Conservation (phyloP, 2,113 vertebrate species). For the Hippocampus guttulatus region DNA sequence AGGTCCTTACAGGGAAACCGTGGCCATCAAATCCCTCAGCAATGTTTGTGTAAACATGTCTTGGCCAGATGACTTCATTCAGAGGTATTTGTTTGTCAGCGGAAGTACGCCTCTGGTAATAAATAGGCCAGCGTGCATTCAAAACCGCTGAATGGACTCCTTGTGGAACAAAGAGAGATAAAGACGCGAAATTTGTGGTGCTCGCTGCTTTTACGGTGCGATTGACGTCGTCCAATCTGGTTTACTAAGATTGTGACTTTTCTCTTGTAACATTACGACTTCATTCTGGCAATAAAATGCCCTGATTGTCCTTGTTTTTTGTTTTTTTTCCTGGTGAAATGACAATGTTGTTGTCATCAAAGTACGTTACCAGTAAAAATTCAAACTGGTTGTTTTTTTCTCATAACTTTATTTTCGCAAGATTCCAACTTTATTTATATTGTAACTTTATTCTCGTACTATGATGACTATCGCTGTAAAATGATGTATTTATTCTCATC, state of each 20-base stretch:
- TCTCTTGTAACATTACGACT: not conserved
- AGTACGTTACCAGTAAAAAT: too few relatives aligned
- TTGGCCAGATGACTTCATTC: slow-evolving; percentile 63
- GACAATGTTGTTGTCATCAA: too few relatives aligned
- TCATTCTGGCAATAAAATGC: too few relatives aligned
- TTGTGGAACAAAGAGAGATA: slow-evolving; percentile 9
- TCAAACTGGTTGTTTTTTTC: too few relatives aligned
- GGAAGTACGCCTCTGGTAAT: slow-evolving; percentile 70
- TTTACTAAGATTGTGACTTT: not conserved
- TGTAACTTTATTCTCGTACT: too few relatives aligned
- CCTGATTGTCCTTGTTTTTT: too few relatives aligned
- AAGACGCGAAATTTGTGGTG: slow-evolving; percentile 34
- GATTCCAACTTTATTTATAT: too few relatives aligned
- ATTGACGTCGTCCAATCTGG: slow-evolving; percentile 33
- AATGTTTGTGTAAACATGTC: slow-evolving; percentile 71
- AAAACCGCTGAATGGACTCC: slow-evolving; percentile 45
- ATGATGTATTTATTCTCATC: too few relatives aligned
- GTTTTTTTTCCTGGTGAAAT: too few relatives aligned
- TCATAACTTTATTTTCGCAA: too few relatives aligned
- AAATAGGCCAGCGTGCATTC: slow-evolving; percentile 71
- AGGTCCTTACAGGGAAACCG: slow-evolving; percentile 64
- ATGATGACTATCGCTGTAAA: too few relatives aligned
- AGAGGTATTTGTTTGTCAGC: slow-evolving; percentile 73
- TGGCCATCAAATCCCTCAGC: slow-evolving; percentile 67
- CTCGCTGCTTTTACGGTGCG: slow-evolving; percentile 40